Evolutionary conservation across 2,888 invertebrate species (phyloP).

Genomic region (Cataglyphis altisquamis): DNA sequence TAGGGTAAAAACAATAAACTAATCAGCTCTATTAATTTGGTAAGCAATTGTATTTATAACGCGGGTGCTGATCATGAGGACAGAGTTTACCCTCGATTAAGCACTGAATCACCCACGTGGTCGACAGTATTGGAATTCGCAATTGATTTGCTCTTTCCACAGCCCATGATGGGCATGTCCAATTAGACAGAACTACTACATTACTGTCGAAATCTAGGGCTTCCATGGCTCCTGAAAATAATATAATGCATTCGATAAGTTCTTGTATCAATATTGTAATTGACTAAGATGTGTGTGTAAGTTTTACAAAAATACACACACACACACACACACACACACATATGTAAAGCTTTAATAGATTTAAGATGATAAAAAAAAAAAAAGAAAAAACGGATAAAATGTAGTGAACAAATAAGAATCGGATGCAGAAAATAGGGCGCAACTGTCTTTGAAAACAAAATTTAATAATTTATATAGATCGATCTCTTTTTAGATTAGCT

Average conservation of each 20-base stretch:
- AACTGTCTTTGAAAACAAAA: no score
- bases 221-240: conserved; percentile 75
- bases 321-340: neutral
- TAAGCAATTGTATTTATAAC: conserved; percentile 87
- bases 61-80: conserved; percentile 87
- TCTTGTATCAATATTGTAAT: neutral
- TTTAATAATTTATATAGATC: no score
- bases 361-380: no score
- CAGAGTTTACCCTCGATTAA: conserved; percentile 89
- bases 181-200: conserved; percentile 89
- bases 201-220: conserved; percentile 72
- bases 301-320: neutral
- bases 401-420: no score
- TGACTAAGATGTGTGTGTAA: neutral
- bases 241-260: neutral
- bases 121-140: conserved; percentile 89
- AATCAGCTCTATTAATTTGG: conserved; percentile 52
- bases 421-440: no score
- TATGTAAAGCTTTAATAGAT: neutral
- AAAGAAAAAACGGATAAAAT: no score
- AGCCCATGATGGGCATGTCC: conserved; percentile 88
- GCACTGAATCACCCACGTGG: conserved; percentile 91
- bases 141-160: conserved; percentile 87
- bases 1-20: conserved; percentile 15
- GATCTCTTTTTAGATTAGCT: no score